Evolutionary conservation across 1,140 invertebrate species (phyloP).

Genomic region (Patella vulgata): DNA sequence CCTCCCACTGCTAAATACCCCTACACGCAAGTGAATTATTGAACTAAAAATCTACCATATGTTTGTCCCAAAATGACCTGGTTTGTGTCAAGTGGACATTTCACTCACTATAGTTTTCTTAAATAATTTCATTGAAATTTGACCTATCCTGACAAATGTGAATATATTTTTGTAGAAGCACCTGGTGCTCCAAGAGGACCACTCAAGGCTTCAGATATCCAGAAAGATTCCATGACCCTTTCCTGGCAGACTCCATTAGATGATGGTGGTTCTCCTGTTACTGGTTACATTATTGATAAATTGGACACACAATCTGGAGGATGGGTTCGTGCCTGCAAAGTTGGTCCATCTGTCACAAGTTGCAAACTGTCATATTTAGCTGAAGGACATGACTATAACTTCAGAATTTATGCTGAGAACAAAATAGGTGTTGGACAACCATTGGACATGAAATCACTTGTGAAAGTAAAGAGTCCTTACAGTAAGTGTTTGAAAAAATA

Average conservation of each 20-base stretch:
- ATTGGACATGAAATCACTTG: slow-evolving; percentile 80
- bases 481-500: slow-evolving; percentile 44
- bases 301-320: slow-evolving; percentile 76
- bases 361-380: slow-evolving; percentile 83
- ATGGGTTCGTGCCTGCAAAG: slow-evolving; percentile 89
- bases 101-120: no score
- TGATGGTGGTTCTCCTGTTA: slow-evolving; percentile 56
- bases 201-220: slow-evolving; percentile 89
- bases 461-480: slow-evolving; percentile 82
- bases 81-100: no score
- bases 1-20: no score
- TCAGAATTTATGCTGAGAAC: slow-evolving; percentile 96
- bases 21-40: no score
- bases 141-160: no score
- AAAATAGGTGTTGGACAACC: slow-evolving; percentile 95
- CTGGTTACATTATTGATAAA: slow-evolving; percentile 64
- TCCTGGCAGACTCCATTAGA: slow-evolving; percentile 59
- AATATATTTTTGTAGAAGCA: slow-evolving; percentile 75
- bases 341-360: slow-evolving; percentile 41
- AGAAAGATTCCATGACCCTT: slow-evolving; percentile 89
- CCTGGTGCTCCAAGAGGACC: slow-evolving; percentile 93
- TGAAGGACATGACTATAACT: slow-evolving; percentile 96
- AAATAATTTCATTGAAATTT: no score
- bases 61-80: no score
- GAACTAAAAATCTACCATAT: no score